Conservation (phyloP, 2,113 vertebrate genomes). For the Pao palembangensis region DNA sequence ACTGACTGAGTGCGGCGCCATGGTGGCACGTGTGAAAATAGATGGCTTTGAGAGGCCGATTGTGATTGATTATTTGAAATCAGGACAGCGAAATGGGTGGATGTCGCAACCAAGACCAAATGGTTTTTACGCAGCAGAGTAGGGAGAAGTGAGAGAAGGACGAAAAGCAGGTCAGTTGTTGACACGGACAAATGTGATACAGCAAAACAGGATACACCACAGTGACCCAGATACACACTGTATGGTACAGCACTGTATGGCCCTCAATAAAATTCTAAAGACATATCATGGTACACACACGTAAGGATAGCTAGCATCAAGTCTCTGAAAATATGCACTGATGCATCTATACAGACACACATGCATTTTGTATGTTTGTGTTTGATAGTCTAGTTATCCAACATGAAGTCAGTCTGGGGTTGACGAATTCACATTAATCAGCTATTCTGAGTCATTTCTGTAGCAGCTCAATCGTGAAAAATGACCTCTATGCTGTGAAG, state of each 20-base stretch:
- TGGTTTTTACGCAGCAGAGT: constrained; percentile 57
- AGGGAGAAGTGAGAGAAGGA: constrained; percentile 37
- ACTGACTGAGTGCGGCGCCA: constrained; percentile 5
- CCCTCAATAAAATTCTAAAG: not conserved
- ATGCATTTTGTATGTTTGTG: not conserved
- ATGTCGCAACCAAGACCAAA: constrained; percentile 62
- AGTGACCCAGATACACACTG: constrained; percentile 62
- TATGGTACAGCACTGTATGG: constrained; percentile 11
- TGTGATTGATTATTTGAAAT: constrained; percentile 58
- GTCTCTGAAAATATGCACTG: no score
- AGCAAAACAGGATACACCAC: constrained; percentile 39
- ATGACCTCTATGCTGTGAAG: not conserved
- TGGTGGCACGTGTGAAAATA: no score
- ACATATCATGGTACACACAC: no score
- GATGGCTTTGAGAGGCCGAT: constrained; percentile 47
- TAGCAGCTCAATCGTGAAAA: not conserved
- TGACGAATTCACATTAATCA: not conserved
- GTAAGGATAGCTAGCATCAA: no score
- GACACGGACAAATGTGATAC: constrained; percentile 65
- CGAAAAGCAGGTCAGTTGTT: constrained; percentile 73
- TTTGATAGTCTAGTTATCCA: not conserved
- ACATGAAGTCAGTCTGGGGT: not conserved
- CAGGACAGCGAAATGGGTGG: constrained; percentile 37
- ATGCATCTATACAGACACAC: no score
- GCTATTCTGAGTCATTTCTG: constrained; percentile 3